phyloP scores from a whole-genome alignment of 35 echinoderm and acorn worm species.

The Diadema setosum region DNA sequence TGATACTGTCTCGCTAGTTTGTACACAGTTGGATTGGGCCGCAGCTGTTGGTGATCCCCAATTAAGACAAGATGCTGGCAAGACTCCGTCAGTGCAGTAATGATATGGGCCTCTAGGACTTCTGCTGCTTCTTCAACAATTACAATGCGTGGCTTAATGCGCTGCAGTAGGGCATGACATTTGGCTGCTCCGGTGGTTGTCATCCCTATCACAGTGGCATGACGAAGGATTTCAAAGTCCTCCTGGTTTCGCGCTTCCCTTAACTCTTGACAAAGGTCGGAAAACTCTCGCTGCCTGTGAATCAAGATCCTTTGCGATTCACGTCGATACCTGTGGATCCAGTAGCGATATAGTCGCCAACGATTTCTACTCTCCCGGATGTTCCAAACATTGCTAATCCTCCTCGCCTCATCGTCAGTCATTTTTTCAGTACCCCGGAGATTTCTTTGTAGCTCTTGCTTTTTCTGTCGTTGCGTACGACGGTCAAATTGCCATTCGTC shows the following conservation, averaged over 20 bases:
- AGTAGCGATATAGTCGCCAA: constrained; percentile 80
- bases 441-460: constrained; percentile 18
- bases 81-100: constrained; percentile 67
- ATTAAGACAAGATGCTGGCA: constrained; percentile 92
- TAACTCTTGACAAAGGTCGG: not conserved
- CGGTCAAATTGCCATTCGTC: not conserved
- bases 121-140: constrained; percentile 98
- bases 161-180: constrained; percentile 59
- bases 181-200: constrained; percentile 95
- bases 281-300: not conserved
- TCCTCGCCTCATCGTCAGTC: constrained; percentile 31
- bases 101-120: constrained; percentile 86
- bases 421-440: constrained; percentile 49
- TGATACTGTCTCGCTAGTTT: constrained; percentile 56
- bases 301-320: not conserved
- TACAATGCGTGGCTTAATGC: constrained; percentile 67
- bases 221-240: constrained; percentile 55
- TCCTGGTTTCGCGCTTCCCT: constrained; percentile 65
- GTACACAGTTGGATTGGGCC: constrained; percentile 91
- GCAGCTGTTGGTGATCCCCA: constrained; percentile 91
- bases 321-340: constrained; percentile 16
- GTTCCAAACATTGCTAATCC: constrained; percentile 40
- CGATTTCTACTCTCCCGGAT: not conserved
- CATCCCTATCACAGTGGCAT: constrained; percentile 66
- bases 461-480: not conserved